Conservation (phyloP, 2,113 vertebrate species). For the Dasyornis broadbenti region DNA sequence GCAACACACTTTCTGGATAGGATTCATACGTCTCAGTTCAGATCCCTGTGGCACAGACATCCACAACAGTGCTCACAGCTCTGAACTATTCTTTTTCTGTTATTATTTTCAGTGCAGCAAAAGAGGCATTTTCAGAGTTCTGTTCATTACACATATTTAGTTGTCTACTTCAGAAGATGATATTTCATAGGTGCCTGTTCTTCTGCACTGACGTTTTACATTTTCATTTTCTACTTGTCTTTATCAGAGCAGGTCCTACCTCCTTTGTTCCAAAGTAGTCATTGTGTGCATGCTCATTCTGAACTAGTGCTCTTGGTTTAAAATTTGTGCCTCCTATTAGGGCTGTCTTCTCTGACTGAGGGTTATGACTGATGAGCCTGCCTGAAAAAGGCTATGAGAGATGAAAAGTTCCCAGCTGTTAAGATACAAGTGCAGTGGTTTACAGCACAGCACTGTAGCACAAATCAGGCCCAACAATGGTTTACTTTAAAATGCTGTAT, state of each 20-base stretch:
- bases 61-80: neutral
- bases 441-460: neutral
- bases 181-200: neutral
- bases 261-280: neutral
- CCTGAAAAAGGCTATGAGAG: neutral
- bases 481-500: constrained; percentile 14
- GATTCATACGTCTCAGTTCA: neutral
- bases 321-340: neutral
- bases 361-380: neutral
- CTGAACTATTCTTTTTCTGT: neutral
- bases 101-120: neutral
- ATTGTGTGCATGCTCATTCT: neutral
- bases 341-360: neutral
- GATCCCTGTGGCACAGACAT: neutral
- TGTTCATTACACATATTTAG: neutral
- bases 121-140: neutral
- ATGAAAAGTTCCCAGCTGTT: neutral
- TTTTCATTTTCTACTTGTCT: neutral
- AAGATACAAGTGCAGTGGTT: neutral
- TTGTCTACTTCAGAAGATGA: neutral
- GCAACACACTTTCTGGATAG: neutral
- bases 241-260: neutral
- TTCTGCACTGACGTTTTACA: neutral
- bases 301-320: neutral
- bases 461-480: neutral